Conservation (phyloP, 2,888 invertebrate genomes). For the Drosophila formosana region DNA sequence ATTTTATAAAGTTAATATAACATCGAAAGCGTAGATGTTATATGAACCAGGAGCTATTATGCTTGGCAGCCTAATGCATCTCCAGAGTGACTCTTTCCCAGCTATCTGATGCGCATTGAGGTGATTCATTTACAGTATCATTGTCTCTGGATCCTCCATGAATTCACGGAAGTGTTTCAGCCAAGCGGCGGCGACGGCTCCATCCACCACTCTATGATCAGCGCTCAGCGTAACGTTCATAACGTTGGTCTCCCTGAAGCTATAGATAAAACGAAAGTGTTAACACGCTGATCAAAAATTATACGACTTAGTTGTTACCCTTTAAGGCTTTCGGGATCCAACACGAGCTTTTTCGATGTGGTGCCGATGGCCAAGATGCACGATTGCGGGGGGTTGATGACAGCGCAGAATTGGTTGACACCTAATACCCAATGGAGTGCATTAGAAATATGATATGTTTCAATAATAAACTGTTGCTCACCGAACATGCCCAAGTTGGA, state of each 20-base stretch:
- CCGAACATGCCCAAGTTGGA: constrained; percentile 98
- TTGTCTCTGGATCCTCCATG: constrained; percentile 96
- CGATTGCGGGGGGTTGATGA: constrained; percentile 98
- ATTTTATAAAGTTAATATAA: constrained; percentile 38
- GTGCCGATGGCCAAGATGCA: constrained; percentile 96
- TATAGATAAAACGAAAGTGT: constrained; percentile 76
- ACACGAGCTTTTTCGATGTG: constrained; percentile 90
- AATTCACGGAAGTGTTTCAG: constrained; percentile 94
- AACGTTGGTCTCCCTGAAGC: constrained; percentile 90
- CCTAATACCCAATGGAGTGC: constrained; percentile 85
- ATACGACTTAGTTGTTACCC: constrained; percentile 87
- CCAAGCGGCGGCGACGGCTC: constrained; percentile 99
- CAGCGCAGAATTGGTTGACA: constrained; percentile 94
- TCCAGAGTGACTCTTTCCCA: constrained; percentile 4
- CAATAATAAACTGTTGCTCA: constrained; percentile 46
- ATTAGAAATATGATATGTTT: background rate
- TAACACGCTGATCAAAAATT: background rate
- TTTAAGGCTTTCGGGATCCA: constrained; percentile 89
- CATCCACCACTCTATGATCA: constrained; percentile 99
- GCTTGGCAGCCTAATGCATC: background rate
- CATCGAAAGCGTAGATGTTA: constrained; percentile 31
- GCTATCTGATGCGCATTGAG: constrained; percentile 8
- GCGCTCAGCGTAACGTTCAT: constrained; percentile 97
- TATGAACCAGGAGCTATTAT: constrained; percentile 24
- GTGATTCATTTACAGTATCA: constrained; percentile 91